Conservation (phyloP, 2,797 vertebrate species). For the Setipinna tenuifilis region DNA sequence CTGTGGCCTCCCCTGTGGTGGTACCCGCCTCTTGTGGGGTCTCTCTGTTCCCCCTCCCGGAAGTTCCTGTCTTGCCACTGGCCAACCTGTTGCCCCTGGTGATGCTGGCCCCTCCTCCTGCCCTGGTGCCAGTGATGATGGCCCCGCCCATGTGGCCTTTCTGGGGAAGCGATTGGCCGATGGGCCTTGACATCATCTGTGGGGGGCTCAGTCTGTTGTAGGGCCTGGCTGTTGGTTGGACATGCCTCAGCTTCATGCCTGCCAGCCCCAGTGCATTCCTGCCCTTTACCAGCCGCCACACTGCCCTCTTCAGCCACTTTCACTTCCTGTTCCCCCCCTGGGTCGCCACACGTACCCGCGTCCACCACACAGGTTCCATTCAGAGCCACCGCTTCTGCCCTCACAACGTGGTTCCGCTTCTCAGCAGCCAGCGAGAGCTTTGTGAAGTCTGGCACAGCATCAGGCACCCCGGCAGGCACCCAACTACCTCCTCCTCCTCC, state of each 20-base stretch:
- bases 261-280: neutral
- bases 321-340: conserved; percentile 36
- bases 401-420: conserved; percentile 14
- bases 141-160: conserved; percentile 34
- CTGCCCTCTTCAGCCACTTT: conserved; percentile 23
- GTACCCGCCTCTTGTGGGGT: conserved; percentile 37
- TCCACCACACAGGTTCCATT: conserved; percentile 36
- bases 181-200: conserved; percentile 31
- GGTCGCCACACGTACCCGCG: conserved; percentile 41
- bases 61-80: conserved; percentile 55
- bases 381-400: neutral
- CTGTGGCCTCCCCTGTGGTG: conserved; percentile 63
- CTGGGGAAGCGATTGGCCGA: conserved; percentile 34
- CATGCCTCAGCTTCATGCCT: neutral
- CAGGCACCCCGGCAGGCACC: conserved; percentile 33
- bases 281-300: neutral
- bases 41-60: conserved; percentile 50
- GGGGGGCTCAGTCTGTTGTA: conserved; percentile 28
- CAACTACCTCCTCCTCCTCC: conserved; percentile 63
- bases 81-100: conserved; percentile 22
- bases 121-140: conserved; percentile 52
- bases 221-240: neutral
- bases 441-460: conserved; percentile 57
- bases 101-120: conserved; percentile 58
- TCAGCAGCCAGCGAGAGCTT: conserved; percentile 63